A percentile compares a stretch with the other conserved stretches of the same genome.
Conservation (phyloP, 2,113 vertebrate genomes). For the Ammodytes dubius region DNA sequence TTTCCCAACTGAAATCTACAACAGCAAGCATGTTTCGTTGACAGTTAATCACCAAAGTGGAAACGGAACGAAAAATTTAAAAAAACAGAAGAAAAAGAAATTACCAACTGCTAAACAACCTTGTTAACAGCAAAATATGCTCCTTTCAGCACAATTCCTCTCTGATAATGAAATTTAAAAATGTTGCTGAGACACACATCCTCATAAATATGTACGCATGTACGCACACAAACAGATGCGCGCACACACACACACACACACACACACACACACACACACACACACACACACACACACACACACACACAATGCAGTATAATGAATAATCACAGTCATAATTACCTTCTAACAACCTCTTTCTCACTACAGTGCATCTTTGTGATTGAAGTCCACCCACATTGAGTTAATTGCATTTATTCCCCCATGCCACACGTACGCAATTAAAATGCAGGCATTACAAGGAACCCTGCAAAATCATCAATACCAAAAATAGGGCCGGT, state of each 20-base stretch:
- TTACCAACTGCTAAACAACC: slow-evolving; percentile 51
- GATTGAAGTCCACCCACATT: slow-evolving; percentile 85
- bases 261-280: slow-evolving; percentile 12
- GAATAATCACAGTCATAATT: slow-evolving; percentile 84
- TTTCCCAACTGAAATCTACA: slow-evolving; percentile 7
- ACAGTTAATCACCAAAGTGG: slow-evolving; percentile 19
- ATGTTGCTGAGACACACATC: slow-evolving; percentile 60
- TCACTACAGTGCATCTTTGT: slow-evolving; percentile 82
- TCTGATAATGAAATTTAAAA: slow-evolving; percentile 61
- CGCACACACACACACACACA: slow-evolving; percentile 27
- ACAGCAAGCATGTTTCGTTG: slow-evolving; percentile 12
- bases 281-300: slow-evolving; percentile 21
- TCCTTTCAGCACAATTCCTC: slow-evolving; percentile 70
- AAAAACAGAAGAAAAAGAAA: slow-evolving; percentile 5
- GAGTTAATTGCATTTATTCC: slow-evolving; percentile 84
- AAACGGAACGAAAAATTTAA: background rate
- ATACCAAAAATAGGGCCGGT: slow-evolving; percentile 68
- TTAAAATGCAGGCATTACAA: slow-evolving; percentile 79
- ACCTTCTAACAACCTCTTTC: slow-evolving; percentile 81
- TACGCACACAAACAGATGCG: slow-evolving; percentile 4
- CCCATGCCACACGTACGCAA: slow-evolving; percentile 76
- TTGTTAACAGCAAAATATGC: slow-evolving; percentile 78
- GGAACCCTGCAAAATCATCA: slow-evolving; percentile 78
- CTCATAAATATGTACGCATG: slow-evolving; percentile 33
- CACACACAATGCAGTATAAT: slow-evolving; percentile 62